These are phyloP conservation scores for Cryptocephalus primarius DNA, from an alignment of 2,888 invertebrate genomes.

Conservation along the genomic window DNA sequence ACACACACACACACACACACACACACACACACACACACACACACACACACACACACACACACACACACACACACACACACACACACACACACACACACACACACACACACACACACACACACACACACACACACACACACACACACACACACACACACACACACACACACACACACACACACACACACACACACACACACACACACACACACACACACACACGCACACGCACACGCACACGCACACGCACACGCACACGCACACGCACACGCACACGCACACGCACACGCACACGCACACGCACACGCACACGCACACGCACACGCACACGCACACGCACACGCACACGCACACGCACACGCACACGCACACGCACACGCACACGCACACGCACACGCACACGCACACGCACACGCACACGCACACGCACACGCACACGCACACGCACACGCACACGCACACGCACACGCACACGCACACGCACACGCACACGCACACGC, in stretches of 20 bases:
- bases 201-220: neutral
- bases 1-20: no score
- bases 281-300: neutral
- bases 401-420: neutral
- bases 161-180: neutral
- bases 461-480: neutral
- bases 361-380: neutral
- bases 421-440: neutral
- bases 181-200: neutral
- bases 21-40: no score
- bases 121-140: neutral
- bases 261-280: neutral
- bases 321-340: neutral
- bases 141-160: neutral
- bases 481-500: neutral
- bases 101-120: neutral
- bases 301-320: neutral
- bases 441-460: neutral
- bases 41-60: no score
- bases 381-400: neutral
- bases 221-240: neutral
- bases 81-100: neutral
- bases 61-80: no score
- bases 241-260: neutral
- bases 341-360: neutral